These are phyloP conservation scores for Sminthurinus aureus DNA, from an alignment of 2,888 invertebrate species.

Conservation along the genomic window DNA sequence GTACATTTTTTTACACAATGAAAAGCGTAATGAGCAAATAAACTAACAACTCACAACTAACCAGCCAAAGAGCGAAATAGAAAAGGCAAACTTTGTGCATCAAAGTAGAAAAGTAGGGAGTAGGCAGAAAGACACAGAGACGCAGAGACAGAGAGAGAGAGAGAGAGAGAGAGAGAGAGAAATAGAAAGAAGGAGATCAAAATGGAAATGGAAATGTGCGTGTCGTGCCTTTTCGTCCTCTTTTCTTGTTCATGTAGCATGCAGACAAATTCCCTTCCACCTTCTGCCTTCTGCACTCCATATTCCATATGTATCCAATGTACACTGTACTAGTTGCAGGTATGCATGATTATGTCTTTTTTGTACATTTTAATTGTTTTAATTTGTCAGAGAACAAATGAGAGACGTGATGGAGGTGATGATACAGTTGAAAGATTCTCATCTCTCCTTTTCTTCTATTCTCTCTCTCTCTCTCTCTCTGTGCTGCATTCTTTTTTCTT, in stretches of 20 bases:
- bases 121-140: too few relatives aligned
- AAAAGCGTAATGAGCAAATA: too few relatives aligned
- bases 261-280: neutral
- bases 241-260: neutral
- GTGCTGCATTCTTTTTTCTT: conserved; percentile 14
- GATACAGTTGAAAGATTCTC: conserved; percentile 33
- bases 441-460: neutral
- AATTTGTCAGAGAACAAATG: conserved; percentile 34
- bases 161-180: neutral
- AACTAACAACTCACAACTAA: too few relatives aligned
- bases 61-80: too few relatives aligned
- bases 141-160: too few relatives aligned
- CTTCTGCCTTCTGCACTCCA: neutral
- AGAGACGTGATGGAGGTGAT: conserved; percentile 20
- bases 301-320: too few relatives aligned
- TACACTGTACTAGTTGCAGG: too few relatives aligned
- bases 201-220: neutral
- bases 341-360: conserved; percentile 8
- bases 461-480: neutral
- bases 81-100: neutral
- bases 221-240: neutral
- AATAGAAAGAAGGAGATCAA: neutral
- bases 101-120: neutral
- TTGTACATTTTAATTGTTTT: conserved; percentile 29
- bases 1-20: too few relatives aligned